Base-by-base conservation (phyloP, 2,113 vertebrate species). In the Corythoichthys intestinalis region DNA sequence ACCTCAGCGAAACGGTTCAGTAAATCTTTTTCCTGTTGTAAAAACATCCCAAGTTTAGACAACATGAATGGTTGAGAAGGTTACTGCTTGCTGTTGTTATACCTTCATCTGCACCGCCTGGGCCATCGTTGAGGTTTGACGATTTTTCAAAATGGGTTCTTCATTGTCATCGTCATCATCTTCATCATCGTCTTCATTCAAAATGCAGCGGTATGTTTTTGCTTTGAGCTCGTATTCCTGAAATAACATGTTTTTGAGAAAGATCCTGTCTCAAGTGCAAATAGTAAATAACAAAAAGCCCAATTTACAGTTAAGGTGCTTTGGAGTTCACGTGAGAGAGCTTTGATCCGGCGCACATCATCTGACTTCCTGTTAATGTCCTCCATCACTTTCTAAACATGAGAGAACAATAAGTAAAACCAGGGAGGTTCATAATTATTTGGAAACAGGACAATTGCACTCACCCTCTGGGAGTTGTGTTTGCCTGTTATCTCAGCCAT, bases 221-320 rank as follows among this genome's bases (percentile, higher is more conserved):
- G 92, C 90, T 70, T 93, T 92, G 0, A 90, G 60, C 48, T 94
- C 93, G 39, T 98, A 97, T 47, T 94, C 93, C 97, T 99, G 71
- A 71, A 66, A 73, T 72, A 69, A 68, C 44, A 71, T 54, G 60
- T n/a, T 12, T 57, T 49, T 38, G 20, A 41, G 0, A 69, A 54
- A 7, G 17, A 35, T 20, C 28, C 1, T 13, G 28, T 8, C 20
- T 1, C 4, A 20, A 2, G 52, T 39, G 20, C 1, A 60, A 41
- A 57, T 61, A 47, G 20, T 39, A 20, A 17, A 66, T 41, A 8
- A 39, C 38, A 64, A 56, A 8, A 38, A 62, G 39, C 0, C 5
- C 13, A 56, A 73, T 92, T 75, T 83, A 97, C 97, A 38, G 93
- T 93, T 48, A 98, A 92, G 0, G 90, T 69, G 0, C 75, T 83